Conservation (phyloP, 2,888 invertebrate species). For the Tipula vernalis region DNA sequence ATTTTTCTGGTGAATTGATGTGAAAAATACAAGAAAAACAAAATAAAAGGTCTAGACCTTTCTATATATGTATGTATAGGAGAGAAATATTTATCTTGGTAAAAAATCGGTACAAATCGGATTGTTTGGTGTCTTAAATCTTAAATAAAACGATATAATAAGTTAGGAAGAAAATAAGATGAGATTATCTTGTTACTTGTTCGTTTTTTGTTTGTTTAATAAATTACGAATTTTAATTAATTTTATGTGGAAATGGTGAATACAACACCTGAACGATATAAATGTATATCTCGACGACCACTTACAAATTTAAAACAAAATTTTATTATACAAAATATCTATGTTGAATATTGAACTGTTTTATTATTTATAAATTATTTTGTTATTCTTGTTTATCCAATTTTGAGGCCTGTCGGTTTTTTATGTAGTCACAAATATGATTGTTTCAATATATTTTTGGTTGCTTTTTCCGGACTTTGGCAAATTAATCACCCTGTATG, state of each 20-base stretch:
- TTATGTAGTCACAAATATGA: too few species aligned
- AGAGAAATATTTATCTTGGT: neutral
- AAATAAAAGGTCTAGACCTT: neutral
- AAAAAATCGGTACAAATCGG: neutral
- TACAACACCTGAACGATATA: neutral
- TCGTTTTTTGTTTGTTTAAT: neutral
- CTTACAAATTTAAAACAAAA: neutral
- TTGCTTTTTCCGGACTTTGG: too few species aligned
- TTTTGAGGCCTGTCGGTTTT: too few species aligned
- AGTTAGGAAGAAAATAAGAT: neutral
- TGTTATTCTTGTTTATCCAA: too few species aligned
- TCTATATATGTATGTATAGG: neutral
- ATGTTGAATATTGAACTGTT: too few species aligned
- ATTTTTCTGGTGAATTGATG: neutral
- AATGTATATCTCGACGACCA: neutral
- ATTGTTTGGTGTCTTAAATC: conserved; percentile 4
- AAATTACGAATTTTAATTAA: neutral
- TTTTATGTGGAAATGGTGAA: neutral
- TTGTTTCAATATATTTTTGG: too few species aligned
- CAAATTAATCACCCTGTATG: too few species aligned
- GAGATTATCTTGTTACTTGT: neutral
- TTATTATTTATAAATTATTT: too few species aligned
- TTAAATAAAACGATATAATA: neutral
- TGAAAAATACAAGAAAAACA: neutral
- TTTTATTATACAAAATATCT: neutral